Percentiles rank a stretch among this genome's conserved stretches.
phyloP scores from a whole-genome alignment of 2,113 vertebrate species.

The Chionodraco myersi region DNA sequence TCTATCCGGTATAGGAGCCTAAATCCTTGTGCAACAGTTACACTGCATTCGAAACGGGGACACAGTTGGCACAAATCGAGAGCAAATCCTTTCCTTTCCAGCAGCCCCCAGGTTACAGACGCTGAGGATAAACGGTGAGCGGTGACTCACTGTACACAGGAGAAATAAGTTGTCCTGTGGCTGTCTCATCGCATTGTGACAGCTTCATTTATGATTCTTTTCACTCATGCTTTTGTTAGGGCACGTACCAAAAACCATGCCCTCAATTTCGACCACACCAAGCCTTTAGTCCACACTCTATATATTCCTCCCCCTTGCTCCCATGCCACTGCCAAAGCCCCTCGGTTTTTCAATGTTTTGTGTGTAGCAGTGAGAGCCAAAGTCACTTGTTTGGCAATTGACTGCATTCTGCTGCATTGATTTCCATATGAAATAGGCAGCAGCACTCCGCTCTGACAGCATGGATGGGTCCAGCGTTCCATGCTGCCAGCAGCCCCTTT shows the following conservation, averaged over 20 bases:
- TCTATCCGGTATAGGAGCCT: constrained; percentile 66
- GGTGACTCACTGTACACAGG: constrained; percentile 27
- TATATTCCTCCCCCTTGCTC: constrained; percentile 64
- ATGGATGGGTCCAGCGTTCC: constrained; percentile 69
- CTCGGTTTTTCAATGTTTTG: constrained; percentile 69
- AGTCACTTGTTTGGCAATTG: constrained; percentile 88
- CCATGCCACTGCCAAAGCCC: constrained; percentile 59
- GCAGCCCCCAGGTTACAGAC: constrained; percentile 54
- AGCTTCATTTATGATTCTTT: constrained; percentile 50
- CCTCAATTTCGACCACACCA: constrained; percentile 33
- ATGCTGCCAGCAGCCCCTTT: constrained; percentile 76
- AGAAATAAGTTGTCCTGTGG: constrained; percentile 32
- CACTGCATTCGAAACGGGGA: constrained; percentile 67
- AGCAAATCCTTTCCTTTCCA: constrained; percentile 64
- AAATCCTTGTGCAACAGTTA: constrained; percentile 72
- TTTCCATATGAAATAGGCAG: constrained; percentile 88
- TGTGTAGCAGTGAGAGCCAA: constrained; percentile 78
- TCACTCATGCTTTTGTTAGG: constrained; percentile 26
- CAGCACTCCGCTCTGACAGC: constrained; percentile 80
- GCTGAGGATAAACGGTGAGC: constrained; percentile 34
- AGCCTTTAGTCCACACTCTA: constrained; percentile 64
- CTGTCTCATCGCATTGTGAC: constrained; percentile 32
- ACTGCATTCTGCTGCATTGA: constrained; percentile 85
- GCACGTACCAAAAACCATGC: constrained; percentile 28
- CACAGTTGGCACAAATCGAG: constrained; percentile 67